These are phyloP conservation scores for Catajapyx aquilonaris DNA, from an alignment of 1,140 invertebrate genomes.

Conservation along the genomic window DNA sequence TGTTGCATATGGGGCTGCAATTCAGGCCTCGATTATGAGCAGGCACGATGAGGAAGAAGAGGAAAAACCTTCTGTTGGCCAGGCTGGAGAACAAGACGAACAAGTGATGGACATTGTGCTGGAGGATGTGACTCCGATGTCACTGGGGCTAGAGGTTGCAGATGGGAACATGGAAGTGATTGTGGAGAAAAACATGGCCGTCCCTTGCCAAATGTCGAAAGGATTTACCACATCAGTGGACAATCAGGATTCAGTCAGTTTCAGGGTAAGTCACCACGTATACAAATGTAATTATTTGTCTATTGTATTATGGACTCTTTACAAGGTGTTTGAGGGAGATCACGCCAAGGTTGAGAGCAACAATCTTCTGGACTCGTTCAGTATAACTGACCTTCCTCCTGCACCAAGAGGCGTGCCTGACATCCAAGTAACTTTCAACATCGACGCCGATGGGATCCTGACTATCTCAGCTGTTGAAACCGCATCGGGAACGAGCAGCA, in stretches of 20 bases:
- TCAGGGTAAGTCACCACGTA: too few relatives aligned
- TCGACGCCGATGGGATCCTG: slow-evolving; percentile 20
- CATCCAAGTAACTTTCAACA: slow-evolving; percentile 22
- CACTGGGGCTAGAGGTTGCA: slow-evolving; percentile 1
- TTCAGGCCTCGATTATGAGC: too few relatives aligned
- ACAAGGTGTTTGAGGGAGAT: slow-evolving; percentile 29
- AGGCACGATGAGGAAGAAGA: too few relatives aligned
- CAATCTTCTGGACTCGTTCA: slow-evolving; percentile 30
- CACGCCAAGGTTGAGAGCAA: slow-evolving; percentile 24
- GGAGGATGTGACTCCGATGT: slow-evolving; percentile 5
- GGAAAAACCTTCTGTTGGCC: too few relatives aligned
- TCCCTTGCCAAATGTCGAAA: too few relatives aligned
- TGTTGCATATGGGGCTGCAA: too few relatives aligned
- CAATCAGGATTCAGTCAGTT: too few relatives aligned
- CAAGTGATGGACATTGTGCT: background rate
- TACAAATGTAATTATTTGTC: too few relatives aligned
- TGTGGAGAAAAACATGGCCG: too few relatives aligned
- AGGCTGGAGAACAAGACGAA: too few relatives aligned
- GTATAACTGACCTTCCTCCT: slow-evolving; percentile 31
- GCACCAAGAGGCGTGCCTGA: slow-evolving; percentile 32
- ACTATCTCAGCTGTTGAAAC: slow-evolving; percentile 25
- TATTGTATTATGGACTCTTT: too few relatives aligned
- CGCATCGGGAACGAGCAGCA: slow-evolving; percentile 19
- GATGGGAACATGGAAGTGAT: background rate
- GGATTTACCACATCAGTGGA: too few relatives aligned